These are phyloP conservation scores for Nineta flava DNA, from an alignment of 2,888 invertebrate species.

Conservation along the genomic window DNA sequence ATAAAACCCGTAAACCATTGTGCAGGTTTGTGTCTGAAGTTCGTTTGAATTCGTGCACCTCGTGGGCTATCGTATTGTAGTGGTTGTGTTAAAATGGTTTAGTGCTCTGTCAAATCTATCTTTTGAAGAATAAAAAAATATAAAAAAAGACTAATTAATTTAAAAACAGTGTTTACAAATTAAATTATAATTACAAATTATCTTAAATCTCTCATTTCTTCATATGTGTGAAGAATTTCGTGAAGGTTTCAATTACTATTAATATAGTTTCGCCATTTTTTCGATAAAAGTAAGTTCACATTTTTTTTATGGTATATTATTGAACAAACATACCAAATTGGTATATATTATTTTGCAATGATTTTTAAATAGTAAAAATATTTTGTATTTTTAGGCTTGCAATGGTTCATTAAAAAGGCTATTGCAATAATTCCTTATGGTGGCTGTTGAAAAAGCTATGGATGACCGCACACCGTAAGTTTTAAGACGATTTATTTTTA, in stretches of 20 bases:
- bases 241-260: not conserved
- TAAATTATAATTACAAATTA: no score
- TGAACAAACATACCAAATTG: not conserved
- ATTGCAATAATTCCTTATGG: slow-evolving; percentile 11
- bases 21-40: not conserved
- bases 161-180: not conserved
- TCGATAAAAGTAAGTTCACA: not conserved
- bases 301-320: no score
- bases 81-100: not conserved
- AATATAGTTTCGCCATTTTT: slow-evolving; percentile 1
- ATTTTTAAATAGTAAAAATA: not conserved
- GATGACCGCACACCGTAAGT: slow-evolving; percentile 16
- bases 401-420: slow-evolving; percentile 10
- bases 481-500: not conserved
- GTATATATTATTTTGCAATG: not conserved
- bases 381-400: not conserved
- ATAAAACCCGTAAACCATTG: no score
- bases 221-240: not conserved
- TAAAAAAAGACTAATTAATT: not conserved
- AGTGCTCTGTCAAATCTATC: slow-evolving; percentile 2
- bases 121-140: not conserved
- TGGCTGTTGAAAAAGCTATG: slow-evolving; percentile 13
- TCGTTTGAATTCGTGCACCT: not conserved
- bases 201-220: not conserved
- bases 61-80: not conserved